Conservation (phyloP, 2,113 vertebrate species). For the Eulemur rufifrons region DNA sequence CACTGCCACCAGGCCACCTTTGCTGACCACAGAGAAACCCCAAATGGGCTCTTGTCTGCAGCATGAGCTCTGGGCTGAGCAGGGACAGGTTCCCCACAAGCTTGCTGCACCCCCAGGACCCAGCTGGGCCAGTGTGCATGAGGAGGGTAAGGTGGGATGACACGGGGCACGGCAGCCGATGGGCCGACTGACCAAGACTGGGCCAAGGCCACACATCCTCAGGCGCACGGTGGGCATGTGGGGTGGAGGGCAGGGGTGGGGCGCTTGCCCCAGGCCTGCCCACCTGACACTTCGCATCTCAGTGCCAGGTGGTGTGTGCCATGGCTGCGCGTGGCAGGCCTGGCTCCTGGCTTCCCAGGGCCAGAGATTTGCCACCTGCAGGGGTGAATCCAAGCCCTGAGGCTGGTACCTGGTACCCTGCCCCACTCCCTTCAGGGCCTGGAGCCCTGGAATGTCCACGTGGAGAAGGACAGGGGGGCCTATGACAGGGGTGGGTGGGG, state of each 20-base stretch:
- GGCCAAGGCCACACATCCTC: neutral
- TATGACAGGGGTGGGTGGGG: neutral
- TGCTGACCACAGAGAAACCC: neutral
- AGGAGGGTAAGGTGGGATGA: neutral
- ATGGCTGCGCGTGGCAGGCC: neutral
- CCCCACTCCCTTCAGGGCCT: neutral
- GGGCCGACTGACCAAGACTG: neutral
- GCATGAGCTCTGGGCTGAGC: neutral
- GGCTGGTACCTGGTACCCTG: neutral
- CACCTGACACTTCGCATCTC: neutral
- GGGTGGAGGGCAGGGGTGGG: neutral
- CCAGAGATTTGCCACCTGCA: neutral
- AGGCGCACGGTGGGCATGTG: accelerated
- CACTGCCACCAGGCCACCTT: neutral
- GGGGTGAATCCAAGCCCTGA: neutral
- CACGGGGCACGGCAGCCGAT: neutral
- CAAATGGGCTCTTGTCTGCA: too few species aligned
- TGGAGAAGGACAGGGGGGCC: neutral
- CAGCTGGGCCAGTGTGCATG: neutral
- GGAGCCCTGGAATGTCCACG: neutral
- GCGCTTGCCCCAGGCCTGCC: neutral
- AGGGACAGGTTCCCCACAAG: too few species aligned
- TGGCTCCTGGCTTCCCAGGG: neutral
- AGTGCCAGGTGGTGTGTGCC: too few species aligned
- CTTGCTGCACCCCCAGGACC: neutral